Evolutionary conservation across 1,140 invertebrate genomes (phyloP), one percentile per base, ranked within the genome.

Genomic region (Pachypsylla venusta): DNA sequence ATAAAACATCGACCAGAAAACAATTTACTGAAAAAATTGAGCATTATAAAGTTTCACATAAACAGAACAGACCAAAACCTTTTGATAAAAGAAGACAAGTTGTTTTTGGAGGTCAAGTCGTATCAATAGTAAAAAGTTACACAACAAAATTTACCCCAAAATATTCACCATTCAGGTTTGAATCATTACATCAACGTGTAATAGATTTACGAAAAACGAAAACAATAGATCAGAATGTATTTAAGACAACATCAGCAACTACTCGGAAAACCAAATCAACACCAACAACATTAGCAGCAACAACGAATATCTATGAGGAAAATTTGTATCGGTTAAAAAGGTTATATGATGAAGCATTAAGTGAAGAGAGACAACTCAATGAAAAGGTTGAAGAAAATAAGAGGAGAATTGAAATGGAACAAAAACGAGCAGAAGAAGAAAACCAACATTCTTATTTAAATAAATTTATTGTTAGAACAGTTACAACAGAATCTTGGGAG

Each of bases 401-500:
- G 16, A 48, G 22, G 42, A 48, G 22, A 48, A 22, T 19, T 19
- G 4, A 48, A 4, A 19, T 48, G 22, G 42, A 48, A 48, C 16
- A 3, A 48, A 3, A 48, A 48, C 22, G 16, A n/a, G 22, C n/a
- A 22, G 42, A 48, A 22, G 42, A n/a, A 19, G 16, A n/a, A 5
- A 48, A 19, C n/a, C 42, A 48, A 22, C 16, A 48, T 7, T 48
- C 42, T 4, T 48, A 48, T 48, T 48, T 48, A 22, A 19, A 48
- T 22, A 4, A 48, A 19, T 48, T 48, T 19, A 48, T 48, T 22
- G 42, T 48, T 7, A 48, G n/a, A 3, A 48, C 16, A 19, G 42
- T 48, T n/a, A 48, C 42, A 5, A 48, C 42, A 48, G 42, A 48
- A 48, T 48, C 42, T 10, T 48, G 42, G 42, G 42, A 48, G 42